phyloP scores from a whole-genome alignment of 2,888 invertebrate genomes.

The Gonocerus acuteangulatus region DNA sequence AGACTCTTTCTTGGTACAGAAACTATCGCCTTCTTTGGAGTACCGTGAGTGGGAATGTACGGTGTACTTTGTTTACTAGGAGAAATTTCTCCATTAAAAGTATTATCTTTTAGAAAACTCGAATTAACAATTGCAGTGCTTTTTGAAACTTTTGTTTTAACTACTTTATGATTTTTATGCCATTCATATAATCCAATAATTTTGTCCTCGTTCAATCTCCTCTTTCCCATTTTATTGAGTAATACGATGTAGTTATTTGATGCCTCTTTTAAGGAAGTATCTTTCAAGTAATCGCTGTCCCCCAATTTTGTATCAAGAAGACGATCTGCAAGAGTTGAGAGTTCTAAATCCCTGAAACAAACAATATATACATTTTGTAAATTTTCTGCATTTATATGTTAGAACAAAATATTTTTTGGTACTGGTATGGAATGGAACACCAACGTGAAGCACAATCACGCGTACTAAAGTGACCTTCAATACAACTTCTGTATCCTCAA shows the following conservation, averaged over 20 bases:
- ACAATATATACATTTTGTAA: not conserved
- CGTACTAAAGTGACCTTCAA: no score
- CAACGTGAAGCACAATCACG: no score
- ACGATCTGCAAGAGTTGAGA: conserved; percentile 39
- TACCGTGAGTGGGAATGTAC: not conserved
- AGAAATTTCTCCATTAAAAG: not conserved
- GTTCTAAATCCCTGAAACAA: conserved; percentile 38
- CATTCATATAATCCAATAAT: conserved; percentile 24
- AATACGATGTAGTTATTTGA: conserved; percentile 27
- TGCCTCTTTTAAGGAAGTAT: conserved; percentile 20
- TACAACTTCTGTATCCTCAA: no score
- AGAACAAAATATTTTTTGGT: no score
- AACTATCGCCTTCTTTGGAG: not conserved
- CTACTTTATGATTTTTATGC: conserved; percentile 32
- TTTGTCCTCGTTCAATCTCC: conserved; percentile 22
- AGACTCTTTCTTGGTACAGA: conserved; percentile 12
- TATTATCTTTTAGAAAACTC: conserved; percentile 11
- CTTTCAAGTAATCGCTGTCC: conserved; percentile 23
- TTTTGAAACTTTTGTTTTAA: conserved; percentile 25
- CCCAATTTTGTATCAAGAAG: conserved; percentile 37
- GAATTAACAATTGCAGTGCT: not conserved
- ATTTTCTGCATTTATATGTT: no score
- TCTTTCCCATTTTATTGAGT: conserved; percentile 20
- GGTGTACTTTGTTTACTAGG: conserved; percentile 15
- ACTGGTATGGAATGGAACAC: no score